phyloP scores from a whole-genome alignment of 35 echinoderm and acorn worm genomes.

The Stichopus chloronotus region DNA sequence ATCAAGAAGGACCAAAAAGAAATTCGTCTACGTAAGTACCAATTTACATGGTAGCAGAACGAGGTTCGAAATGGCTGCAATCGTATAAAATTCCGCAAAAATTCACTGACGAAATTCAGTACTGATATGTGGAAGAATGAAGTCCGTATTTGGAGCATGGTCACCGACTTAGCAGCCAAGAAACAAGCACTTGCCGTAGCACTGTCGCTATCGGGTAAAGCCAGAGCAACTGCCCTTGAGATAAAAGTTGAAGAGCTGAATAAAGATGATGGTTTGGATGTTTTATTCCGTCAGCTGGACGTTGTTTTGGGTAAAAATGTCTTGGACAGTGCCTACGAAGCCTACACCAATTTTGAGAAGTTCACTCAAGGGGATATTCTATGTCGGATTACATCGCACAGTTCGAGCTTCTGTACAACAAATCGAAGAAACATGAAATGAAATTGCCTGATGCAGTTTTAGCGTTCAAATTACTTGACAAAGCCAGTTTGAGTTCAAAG shows the following conservation, averaged over 20 bases:
- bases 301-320: not conserved
- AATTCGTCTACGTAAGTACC: no score
- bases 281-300: not conserved
- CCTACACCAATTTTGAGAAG: slow-evolving; percentile 21
- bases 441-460: slow-evolving; percentile 51
- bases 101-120: not conserved
- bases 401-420: slow-evolving; percentile 28
- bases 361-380: slow-evolving; percentile 25
- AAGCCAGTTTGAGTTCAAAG: not conserved
- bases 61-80: not conserved
- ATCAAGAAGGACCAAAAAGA: no score
- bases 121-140: slow-evolving; percentile 56
- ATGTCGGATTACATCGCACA: slow-evolving; percentile 22
- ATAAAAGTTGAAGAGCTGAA: slow-evolving; percentile 22
- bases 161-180: not conserved
- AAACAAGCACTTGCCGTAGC: slow-evolving; percentile 46
- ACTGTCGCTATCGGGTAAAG: slow-evolving; percentile 14
- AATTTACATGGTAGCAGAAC: no score
- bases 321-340: slow-evolving; percentile 42
- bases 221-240: not conserved
- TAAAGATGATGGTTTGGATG: slow-evolving; percentile 30
- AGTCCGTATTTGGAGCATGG: slow-evolving; percentile 19
- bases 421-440: slow-evolving; percentile 22
- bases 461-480: slow-evolving; percentile 47
- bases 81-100: slow-evolving; percentile 48